These are phyloP conservation scores for Pampus argenteus DNA, from an alignment of 2,797 vertebrate species.

Conservation along the genomic window DNA sequence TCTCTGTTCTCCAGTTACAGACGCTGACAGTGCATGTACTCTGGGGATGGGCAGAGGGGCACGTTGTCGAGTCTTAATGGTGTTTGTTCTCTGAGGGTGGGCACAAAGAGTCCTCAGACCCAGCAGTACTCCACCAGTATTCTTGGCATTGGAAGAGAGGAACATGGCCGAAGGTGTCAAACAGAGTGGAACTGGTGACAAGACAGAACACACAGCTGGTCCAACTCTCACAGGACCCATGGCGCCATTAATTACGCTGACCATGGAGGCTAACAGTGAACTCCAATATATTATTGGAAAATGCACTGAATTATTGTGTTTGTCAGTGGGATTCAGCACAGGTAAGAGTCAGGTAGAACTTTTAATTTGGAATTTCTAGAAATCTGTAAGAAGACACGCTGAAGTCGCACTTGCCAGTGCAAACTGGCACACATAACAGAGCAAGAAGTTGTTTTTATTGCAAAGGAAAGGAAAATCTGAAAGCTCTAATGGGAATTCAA, in stretches of 20 bases:
- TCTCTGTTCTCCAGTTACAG: constrained; percentile 85
- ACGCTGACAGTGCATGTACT: constrained; percentile 68
- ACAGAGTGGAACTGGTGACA: constrained; percentile 68
- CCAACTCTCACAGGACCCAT: constrained; percentile 66
- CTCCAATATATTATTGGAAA: constrained; percentile 47
- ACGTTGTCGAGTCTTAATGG: constrained; percentile 63
- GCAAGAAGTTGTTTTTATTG: constrained; percentile 30
- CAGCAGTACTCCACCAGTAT: constrained; percentile 39
- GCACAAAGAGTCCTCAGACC: constrained; percentile 73
- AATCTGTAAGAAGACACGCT: constrained; percentile 21
- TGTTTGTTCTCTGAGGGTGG: constrained; percentile 81
- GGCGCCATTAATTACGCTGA: constrained; percentile 76
- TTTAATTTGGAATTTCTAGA: constrained; percentile 2
- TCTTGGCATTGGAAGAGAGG: constrained; percentile 79
- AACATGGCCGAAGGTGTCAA: constrained; percentile 74
- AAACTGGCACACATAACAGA: constrained; percentile 12
- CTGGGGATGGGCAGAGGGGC: constrained; percentile 73
- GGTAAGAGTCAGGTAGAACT: constrained; percentile 15
- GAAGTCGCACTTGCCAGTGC: constrained; percentile 2
- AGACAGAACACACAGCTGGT: constrained; percentile 80
- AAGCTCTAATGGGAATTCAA: constrained; percentile 24
- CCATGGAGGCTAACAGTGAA: constrained; percentile 29
- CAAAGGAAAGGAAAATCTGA: constrained; percentile 28
- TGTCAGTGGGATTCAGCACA: constrained; percentile 25
- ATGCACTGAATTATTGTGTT: constrained; percentile 31